A percentile compares a stretch with the other conserved stretches of the same genome.
phyloP scores from a whole-genome alignment of 2,113 vertebrate species.

The Promerops cafer region DNA sequence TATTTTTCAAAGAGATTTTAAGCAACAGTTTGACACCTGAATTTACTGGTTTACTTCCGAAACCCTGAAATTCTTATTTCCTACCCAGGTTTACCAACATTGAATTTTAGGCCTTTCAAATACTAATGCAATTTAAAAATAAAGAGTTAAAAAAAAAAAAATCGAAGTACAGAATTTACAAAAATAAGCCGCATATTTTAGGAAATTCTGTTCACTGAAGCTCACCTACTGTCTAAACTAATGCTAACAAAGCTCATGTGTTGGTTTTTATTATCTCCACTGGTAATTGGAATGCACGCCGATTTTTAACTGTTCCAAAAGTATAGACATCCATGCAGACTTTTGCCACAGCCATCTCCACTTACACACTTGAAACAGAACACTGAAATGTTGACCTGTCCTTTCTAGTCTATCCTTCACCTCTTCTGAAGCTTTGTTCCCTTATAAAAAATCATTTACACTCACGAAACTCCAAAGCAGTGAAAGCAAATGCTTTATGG shows the following conservation, averaged over 20 bases:
- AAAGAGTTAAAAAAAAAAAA: not conserved
- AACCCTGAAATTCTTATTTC: not conserved
- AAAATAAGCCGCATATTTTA: not conserved
- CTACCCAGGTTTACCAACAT: not conserved
- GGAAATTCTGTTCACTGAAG: not conserved
- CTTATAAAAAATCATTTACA: not conserved
- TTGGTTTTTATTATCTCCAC: not conserved
- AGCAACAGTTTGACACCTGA: not conserved
- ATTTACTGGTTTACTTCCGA: not conserved
- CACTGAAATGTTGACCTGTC: not conserved
- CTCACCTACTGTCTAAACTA: not conserved
- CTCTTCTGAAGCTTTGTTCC: not conserved
- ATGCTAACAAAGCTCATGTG: not conserved
- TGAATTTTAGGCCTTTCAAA: not conserved
- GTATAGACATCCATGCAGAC: not conserved
- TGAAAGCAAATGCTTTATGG: constrained; percentile 6
- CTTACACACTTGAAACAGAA: not conserved
- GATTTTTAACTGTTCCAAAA: not conserved
- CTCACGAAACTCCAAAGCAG: not conserved
- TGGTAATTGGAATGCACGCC: not conserved
- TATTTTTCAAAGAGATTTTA: not conserved
- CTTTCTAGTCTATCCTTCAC: not conserved
- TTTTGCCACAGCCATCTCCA: not conserved
- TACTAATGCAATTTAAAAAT: not conserved
- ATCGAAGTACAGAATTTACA: not conserved